These are phyloP conservation scores for Tupaia chinensis DNA, from an alignment of 2,113 vertebrate species.

Conservation along the genomic window DNA sequence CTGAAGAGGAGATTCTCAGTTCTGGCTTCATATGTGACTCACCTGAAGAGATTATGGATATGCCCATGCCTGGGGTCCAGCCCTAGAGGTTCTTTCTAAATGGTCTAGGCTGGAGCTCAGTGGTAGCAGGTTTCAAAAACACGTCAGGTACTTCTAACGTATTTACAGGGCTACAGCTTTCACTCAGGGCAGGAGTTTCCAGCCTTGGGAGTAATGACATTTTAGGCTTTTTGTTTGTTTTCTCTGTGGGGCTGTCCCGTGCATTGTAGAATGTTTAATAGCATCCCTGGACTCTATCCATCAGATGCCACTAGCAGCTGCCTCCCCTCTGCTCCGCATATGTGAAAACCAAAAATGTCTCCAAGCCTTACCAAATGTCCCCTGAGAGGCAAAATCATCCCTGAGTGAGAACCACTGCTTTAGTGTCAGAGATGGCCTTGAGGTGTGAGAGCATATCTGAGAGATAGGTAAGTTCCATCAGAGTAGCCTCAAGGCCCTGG, in stretches of 20 bases:
- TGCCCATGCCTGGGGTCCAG: neutral
- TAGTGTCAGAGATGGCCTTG: neutral
- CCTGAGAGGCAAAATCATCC: neutral
- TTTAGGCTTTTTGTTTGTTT: neutral
- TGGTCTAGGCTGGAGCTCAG: neutral
- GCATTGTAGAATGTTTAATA: neutral
- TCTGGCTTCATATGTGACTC: neutral
- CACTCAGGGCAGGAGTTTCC: neutral
- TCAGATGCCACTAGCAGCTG: neutral
- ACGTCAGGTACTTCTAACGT: neutral
- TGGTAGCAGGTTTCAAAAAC: neutral
- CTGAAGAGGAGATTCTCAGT: neutral
- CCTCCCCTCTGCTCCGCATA: neutral
- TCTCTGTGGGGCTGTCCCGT: neutral
- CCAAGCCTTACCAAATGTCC: neutral
- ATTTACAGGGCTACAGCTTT: too few species aligned
- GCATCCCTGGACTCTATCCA: neutral
- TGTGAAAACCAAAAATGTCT: neutral
- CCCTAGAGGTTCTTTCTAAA: neutral
- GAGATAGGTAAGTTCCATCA: neutral
- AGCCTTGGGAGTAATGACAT: too few species aligned
- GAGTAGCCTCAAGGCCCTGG: neutral
- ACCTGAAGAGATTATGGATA: slow-evolving; percentile 18
- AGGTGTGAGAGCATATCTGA: neutral
- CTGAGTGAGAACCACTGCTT: neutral